These are phyloP conservation scores for Chrysocyon brachyurus DNA, from an alignment of 2,797 vertebrate genomes.

Conservation along the genomic window DNA sequence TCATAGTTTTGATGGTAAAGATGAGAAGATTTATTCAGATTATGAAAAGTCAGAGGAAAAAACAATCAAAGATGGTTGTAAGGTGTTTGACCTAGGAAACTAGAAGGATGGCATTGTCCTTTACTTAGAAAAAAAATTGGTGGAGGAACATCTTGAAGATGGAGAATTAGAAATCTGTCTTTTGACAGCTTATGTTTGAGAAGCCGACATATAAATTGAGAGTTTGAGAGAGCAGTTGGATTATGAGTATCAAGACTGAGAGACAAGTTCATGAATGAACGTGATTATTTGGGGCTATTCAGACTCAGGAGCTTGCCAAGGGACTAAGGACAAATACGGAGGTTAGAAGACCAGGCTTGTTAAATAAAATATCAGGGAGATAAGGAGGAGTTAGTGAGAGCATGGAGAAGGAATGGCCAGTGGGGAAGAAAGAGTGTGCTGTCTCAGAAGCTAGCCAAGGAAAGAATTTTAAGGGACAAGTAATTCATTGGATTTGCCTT, in stretches of 20 bases:
- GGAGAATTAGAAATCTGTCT: not conserved
- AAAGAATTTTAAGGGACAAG: not conserved
- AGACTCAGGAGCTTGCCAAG: not conserved
- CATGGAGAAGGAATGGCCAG: not conserved
- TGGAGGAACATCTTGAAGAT: not conserved
- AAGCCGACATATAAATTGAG: not conserved
- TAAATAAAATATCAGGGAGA: not conserved
- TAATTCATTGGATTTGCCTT: not conserved
- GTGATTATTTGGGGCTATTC: not conserved
- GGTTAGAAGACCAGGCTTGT: not conserved
- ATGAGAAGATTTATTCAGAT: not conserved
- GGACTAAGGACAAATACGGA: not conserved
- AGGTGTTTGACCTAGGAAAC: not conserved
- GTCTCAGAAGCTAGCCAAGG: not conserved
- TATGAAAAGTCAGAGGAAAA: not conserved
- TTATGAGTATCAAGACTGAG: not conserved
- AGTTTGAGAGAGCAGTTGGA: not conserved
- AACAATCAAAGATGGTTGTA: not conserved
- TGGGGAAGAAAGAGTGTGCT: not conserved
- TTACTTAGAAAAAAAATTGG: not conserved
- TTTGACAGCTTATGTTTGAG: constrained; percentile 10
- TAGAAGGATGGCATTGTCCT: not conserved
- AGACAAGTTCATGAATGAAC: not conserved
- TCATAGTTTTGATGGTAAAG: not conserved
- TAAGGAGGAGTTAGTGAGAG: not conserved